A percentile compares a stretch with the other conserved stretches of the same genome.
phyloP scores from a whole-genome alignment of 2,797 vertebrate genomes.

The Silurus aristotelis region DNA sequence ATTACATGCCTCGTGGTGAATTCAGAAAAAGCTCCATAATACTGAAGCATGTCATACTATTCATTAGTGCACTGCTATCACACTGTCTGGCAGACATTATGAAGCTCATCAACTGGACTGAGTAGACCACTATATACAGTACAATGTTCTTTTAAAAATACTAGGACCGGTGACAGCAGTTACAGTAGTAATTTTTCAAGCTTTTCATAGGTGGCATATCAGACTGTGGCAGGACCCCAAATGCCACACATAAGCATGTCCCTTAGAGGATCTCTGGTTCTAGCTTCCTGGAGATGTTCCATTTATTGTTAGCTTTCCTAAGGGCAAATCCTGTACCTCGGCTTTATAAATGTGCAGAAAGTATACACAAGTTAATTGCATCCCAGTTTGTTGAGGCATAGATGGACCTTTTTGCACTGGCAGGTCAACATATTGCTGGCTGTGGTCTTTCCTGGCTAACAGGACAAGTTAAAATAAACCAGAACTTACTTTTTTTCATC shows the following conservation, averaged over 20 bases:
- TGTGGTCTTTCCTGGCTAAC: not conserved
- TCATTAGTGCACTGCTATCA: not conserved
- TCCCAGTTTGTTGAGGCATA: not conserved
- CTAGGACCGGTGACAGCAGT: not conserved
- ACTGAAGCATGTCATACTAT: not conserved
- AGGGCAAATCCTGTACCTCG: not conserved
- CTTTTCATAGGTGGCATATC: not conserved
- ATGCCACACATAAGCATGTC: not conserved
- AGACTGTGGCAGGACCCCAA: not conserved
- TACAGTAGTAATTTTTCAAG: not conserved
- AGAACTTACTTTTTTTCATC: not conserved
- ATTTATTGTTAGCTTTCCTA: not conserved
- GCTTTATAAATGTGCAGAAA: not conserved
- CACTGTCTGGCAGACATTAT: not conserved
- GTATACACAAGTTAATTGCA: not conserved
- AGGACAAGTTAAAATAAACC: not conserved
- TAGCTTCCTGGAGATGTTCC: not conserved
- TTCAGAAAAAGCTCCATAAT: not conserved
- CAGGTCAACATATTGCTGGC: not conserved
- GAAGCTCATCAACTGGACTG: not conserved
- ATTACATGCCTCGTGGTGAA: not conserved
- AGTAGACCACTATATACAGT: not conserved
- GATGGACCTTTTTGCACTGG: not conserved
- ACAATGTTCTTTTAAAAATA: not conserved
- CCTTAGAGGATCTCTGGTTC: not conserved